These are phyloP conservation scores for crab-eating macaque (Macaca fascicularis) DNA, from an alignment of 2,113 vertebrate genomes.

Conservation along the genomic window T2T-MFA8v1.1 NC_088379.1:108055001-108055500, in stretches of 20 bases:
- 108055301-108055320: background rate
- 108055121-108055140: background rate
- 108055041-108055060: background rate
- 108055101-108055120: background rate
- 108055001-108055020: background rate
- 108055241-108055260: background rate
- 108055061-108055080: background rate
- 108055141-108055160: background rate
- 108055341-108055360: background rate
- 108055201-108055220: background rate
- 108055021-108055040: background rate
- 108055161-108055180: background rate
- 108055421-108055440: background rate
- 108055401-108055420: background rate
- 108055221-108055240: background rate
- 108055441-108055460: background rate
- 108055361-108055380: background rate
- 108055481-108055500: background rate
- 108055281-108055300: background rate
- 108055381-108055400: background rate
- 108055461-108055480: background rate
- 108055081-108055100: background rate
- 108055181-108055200: background rate
- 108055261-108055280: background rate
- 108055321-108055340: background rate